Evolutionary conservation across 2,797 vertebrate genomes (phyloP).

Genomic region (Decapterus maruadsi): DNA sequence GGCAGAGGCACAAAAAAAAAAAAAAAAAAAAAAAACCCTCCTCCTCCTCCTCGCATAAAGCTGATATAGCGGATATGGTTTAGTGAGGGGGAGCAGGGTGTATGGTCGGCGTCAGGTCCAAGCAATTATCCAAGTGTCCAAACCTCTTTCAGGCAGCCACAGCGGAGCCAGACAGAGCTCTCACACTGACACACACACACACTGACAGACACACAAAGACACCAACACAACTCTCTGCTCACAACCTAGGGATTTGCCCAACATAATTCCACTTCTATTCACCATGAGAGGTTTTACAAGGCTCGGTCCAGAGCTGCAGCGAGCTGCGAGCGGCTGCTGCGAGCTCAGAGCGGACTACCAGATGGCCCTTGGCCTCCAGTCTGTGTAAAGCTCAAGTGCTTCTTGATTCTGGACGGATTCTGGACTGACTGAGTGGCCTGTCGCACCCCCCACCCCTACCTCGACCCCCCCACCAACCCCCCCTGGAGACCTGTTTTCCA

Average conservation of each 20-base stretch:
- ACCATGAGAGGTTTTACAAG: slow-evolving; percentile 80
- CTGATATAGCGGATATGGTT: slow-evolving; percentile 83
- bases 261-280: slow-evolving; percentile 84
- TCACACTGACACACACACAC: slow-evolving; percentile 36
- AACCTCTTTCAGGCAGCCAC: slow-evolving; percentile 81
- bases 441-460: no score
- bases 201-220: slow-evolving; percentile 48
- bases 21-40: no score
- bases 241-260: slow-evolving; percentile 80
- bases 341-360: slow-evolving; percentile 70
- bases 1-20: slow-evolving; percentile 44
- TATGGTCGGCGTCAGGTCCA: slow-evolving; percentile 81
- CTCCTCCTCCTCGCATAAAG: slow-evolving; percentile 71
- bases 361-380: slow-evolving; percentile 83
- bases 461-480: no score
- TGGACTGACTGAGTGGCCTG: slow-evolving; percentile 43
- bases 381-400: slow-evolving; percentile 69
- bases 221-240: slow-evolving; percentile 63
- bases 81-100: slow-evolving; percentile 74
- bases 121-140: slow-evolving; percentile 85
- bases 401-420: slow-evolving; percentile 49
- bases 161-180: slow-evolving; percentile 75
- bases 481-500: slow-evolving; percentile 34
- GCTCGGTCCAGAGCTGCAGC: slow-evolving; percentile 64
- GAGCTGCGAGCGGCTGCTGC: slow-evolving; percentile 25